These are phyloP conservation scores for Vulpes ferrilata DNA, from an alignment of 2,113 vertebrate species.

Conservation along the genomic window DNA sequence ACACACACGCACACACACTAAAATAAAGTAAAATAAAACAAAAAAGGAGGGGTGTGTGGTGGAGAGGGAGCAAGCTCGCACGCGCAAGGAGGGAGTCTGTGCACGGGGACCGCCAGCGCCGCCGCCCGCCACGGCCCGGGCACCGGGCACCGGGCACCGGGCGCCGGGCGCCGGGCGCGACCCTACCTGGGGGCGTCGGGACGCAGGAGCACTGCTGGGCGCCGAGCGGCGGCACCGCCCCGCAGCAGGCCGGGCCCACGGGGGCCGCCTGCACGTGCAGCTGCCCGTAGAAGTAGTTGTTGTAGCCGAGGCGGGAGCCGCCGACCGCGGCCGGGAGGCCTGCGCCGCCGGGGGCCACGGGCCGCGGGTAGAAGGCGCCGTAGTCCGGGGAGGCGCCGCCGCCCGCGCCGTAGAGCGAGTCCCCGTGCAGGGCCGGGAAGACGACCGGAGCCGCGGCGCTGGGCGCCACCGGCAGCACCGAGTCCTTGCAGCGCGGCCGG, in stretches of 20 bases:
- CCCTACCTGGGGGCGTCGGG: constrained; percentile 85
- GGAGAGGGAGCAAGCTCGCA: too few relatives aligned
- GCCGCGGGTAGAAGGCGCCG: constrained; percentile 93
- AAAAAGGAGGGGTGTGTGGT: accelerated
- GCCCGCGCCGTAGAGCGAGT: constrained; percentile 91
- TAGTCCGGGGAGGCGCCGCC: constrained; percentile 89
- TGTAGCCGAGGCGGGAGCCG: constrained; percentile 94
- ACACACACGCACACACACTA: too few relatives aligned
- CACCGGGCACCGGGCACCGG: too few relatives aligned
- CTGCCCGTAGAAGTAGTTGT: constrained; percentile 97
- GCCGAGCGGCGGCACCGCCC: constrained; percentile 91
- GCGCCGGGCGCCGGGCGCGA: neutral
- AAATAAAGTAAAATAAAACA: too few relatives aligned
- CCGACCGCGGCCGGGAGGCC: constrained; percentile 90
- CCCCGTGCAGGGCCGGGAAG: constrained; percentile 92
- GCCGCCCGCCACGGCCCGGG: neutral
- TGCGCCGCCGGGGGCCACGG: constrained; percentile 90
- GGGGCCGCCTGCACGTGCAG: constrained; percentile 94
- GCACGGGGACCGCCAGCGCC: neutral
- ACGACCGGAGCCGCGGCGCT: constrained; percentile 91
- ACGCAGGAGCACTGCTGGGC: constrained; percentile 97
- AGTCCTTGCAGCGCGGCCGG: constrained; percentile 96
- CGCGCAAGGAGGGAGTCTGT: neutral
- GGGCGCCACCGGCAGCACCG: constrained; percentile 91
- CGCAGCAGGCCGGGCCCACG: constrained; percentile 94